phyloP scores from a whole-genome alignment of 2,113 vertebrate genomes.

The Trachemys scripta region DNA sequence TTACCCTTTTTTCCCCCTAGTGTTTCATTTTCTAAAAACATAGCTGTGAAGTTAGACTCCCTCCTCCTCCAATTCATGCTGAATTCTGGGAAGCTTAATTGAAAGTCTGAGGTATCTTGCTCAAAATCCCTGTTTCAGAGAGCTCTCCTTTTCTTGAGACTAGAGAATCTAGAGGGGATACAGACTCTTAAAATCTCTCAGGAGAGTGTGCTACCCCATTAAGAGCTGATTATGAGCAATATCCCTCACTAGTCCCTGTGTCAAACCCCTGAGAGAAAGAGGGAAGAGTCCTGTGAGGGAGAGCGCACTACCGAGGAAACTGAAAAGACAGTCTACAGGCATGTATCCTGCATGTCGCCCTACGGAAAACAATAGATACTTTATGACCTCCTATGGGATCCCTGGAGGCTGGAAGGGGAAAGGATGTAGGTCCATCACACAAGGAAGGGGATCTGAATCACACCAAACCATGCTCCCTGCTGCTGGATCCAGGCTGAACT shows the following conservation, averaged over 20 bases:
- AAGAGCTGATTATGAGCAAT: background rate
- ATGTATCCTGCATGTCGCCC: background rate
- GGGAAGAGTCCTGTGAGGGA: conserved; percentile 2
- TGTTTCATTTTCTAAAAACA: background rate
- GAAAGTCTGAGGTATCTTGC: background rate
- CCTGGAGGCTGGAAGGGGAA: conserved; percentile 16
- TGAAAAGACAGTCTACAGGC: conserved; percentile 10
- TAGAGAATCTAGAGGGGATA: background rate
- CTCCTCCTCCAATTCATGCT: rapidly evolving
- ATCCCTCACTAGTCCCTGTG: background rate
- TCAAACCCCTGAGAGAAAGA: too few species aligned
- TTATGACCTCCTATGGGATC: conserved; percentile 19
- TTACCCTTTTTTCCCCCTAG: background rate
- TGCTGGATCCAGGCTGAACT: background rate
- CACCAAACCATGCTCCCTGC: background rate
- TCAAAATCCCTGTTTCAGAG: background rate
- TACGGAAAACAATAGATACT: background rate
- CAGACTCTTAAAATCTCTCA: too few species aligned
- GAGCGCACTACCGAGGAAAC: background rate
- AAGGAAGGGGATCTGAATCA: background rate
- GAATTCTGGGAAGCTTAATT: background rate
- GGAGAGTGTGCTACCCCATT: background rate
- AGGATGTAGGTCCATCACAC: background rate
- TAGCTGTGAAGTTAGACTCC: background rate
- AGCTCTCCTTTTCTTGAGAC: background rate